These are phyloP conservation scores for Chauna torquata DNA, from an alignment of 2,113 vertebrate genomes.

Conservation along the genomic window DNA sequence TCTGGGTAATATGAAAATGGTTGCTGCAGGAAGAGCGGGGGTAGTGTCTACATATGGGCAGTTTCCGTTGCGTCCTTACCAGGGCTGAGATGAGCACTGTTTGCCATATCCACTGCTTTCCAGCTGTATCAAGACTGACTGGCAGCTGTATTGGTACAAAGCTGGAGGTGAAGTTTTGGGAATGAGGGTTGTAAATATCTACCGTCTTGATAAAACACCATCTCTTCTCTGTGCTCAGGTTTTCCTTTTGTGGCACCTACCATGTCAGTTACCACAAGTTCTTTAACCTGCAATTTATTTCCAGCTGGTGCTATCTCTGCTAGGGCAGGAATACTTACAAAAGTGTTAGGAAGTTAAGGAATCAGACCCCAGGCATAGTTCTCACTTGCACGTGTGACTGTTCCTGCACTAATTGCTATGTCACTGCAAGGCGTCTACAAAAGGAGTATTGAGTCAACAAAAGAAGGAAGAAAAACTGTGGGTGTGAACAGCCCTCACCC, in stretches of 20 bases:
- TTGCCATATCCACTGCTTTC: neutral
- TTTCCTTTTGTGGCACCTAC: neutral
- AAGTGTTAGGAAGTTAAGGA: neutral
- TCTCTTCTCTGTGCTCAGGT: neutral
- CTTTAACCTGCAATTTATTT: neutral
- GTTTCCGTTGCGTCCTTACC: neutral
- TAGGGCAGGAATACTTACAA: neutral
- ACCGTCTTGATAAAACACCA: neutral
- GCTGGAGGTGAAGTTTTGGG: neutral
- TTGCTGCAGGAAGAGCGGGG: neutral
- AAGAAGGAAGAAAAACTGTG: neutral
- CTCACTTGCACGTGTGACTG: neutral
- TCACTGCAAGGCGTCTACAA: accelerated
- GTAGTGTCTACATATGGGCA: neutral
- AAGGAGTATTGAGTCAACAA: neutral
- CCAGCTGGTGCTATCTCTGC: neutral
- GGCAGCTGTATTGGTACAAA: neutral
- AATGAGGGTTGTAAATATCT: neutral
- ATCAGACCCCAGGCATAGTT: neutral
- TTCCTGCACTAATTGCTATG: neutral
- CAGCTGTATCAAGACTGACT: neutral
- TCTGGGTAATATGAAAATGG: neutral
- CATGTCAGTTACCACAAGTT: neutral
- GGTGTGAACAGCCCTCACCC: neutral
- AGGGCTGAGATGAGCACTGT: neutral